Conservation (phyloP, 2,797 vertebrate genomes). For the Yasuhikotakia modesta region DNA sequence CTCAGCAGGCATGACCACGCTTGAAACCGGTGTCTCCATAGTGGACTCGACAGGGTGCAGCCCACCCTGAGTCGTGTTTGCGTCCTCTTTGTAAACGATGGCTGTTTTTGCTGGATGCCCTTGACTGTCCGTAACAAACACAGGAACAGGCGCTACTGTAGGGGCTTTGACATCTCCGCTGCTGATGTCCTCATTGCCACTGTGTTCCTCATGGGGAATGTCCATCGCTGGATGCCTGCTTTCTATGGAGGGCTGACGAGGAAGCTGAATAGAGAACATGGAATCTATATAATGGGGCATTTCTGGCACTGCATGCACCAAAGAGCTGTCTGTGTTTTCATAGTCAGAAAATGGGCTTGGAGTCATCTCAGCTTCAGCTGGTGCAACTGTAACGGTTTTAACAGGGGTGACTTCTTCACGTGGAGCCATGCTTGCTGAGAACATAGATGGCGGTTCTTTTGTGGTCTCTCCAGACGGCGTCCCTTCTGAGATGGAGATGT, state of each 20-base stretch:
- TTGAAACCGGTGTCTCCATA: slow-evolving; percentile 34
- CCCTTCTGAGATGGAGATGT: too few relatives aligned
- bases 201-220: slow-evolving; percentile 44
- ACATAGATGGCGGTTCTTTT: too few relatives aligned
- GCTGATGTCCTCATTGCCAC: slow-evolving; percentile 42
- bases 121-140: neutral
- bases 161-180: neutral
- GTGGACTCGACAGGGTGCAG: slow-evolving; percentile 72
- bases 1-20: too few relatives aligned
- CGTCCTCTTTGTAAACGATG: slow-evolving; percentile 72
- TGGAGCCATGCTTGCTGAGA: too few relatives aligned
- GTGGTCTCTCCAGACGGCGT: too few relatives aligned
- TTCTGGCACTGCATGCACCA: slow-evolving; percentile 50
- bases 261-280: slow-evolving; percentile 33
- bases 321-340: neutral
- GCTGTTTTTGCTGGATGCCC: slow-evolving; percentile 55
- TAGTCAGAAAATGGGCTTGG: slow-evolving; percentile 28
- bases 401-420: too few relatives aligned
- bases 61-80: slow-evolving; percentile 66
- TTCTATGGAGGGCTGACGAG: slow-evolving; percentile 55
- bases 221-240: slow-evolving; percentile 49
- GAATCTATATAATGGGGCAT: neutral
- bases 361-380: neutral
- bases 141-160: too few relatives aligned
- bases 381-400: neutral